Evolutionary conservation across 53 echinoderm and acorn worm species (phyloP).

Genomic region (Arbacia lixula): DNA sequence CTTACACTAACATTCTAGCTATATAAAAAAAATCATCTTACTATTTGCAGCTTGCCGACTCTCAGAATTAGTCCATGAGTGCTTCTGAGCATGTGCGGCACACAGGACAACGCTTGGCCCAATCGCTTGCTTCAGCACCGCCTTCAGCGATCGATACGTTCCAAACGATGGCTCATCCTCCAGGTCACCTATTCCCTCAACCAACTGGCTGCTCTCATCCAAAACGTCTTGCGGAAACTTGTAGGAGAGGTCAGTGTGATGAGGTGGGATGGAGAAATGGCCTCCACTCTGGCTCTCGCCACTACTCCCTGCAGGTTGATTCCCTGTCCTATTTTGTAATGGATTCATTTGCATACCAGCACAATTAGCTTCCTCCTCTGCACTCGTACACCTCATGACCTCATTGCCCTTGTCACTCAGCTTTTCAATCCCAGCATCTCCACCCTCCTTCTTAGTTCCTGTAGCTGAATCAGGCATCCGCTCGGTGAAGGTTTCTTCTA

Average conservation of each 20-base stretch:
- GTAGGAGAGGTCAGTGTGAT: not conserved
- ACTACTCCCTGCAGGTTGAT: no score
- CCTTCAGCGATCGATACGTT: not conserved
- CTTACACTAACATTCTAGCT: no score
- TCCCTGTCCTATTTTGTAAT: no score
- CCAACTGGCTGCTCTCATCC: not conserved
- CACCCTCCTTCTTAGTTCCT: not conserved
- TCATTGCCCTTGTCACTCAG: no score
- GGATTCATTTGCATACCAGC: no score
- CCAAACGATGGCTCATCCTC: not conserved
- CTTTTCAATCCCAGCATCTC: no score
- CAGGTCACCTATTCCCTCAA: not conserved
- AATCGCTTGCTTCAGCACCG: slow-evolving; percentile 31
- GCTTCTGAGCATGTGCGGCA: slow-evolving; percentile 57
- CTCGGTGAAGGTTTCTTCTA: not conserved
- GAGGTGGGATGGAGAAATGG: slow-evolving; percentile 9
- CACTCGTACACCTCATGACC: no score
- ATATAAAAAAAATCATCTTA: slow-evolving; percentile 18
- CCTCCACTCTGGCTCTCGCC: no score
- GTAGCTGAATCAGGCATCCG: not conserved
- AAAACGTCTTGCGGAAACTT: not conserved
- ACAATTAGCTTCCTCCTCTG: no score
- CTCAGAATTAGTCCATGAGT: slow-evolving; percentile 67
- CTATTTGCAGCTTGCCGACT: slow-evolving; percentile 61
- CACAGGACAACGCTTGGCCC: slow-evolving; percentile 61